These are phyloP conservation scores for Acanthoscelides obtectus DNA, from an alignment of 2,888 invertebrate genomes.

Conservation along the genomic window DNA sequence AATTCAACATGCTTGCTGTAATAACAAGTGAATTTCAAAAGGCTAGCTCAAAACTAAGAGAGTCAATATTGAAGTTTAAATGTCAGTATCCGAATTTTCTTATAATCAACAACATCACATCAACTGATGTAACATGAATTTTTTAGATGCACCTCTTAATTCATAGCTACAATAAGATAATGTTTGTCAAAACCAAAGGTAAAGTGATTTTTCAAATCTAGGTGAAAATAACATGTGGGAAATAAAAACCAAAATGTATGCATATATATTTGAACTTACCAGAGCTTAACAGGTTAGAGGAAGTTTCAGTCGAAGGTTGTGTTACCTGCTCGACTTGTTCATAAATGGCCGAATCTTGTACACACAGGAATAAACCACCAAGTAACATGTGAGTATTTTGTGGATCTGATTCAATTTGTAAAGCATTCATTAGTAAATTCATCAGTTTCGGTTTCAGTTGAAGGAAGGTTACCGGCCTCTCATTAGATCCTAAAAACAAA, in stretches of 20 bases:
- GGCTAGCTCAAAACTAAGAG: neutral
- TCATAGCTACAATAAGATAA: too few relatives aligned
- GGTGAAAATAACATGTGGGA: too few relatives aligned
- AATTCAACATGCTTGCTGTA: neutral
- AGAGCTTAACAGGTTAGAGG: constrained; percentile 63
- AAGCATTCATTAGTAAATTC: constrained; percentile 76
- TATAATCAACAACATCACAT: too few relatives aligned
- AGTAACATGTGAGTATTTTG: constrained; percentile 84
- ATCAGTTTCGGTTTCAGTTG: constrained; percentile 70
- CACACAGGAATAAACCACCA: constrained; percentile 71
- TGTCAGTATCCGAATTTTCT: neutral
- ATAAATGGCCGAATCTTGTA: constrained; percentile 73
- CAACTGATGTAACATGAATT: too few relatives aligned
- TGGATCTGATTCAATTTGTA: constrained; percentile 80
- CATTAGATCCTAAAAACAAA: constrained; percentile 25
- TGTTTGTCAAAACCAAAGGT: too few relatives aligned
- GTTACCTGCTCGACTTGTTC: constrained; percentile 66
- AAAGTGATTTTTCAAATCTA: too few relatives aligned
- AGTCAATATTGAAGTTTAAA: neutral
- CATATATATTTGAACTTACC: constrained; percentile 50
- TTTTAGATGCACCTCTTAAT: too few relatives aligned
- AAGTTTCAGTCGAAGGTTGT: constrained; percentile 52
- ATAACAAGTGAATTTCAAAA: neutral
- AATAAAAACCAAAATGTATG: too few relatives aligned
- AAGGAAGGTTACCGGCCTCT: constrained; percentile 54